Conservation (phyloP, 2,888 invertebrate genomes). For the Erannis defoliaria region DNA sequence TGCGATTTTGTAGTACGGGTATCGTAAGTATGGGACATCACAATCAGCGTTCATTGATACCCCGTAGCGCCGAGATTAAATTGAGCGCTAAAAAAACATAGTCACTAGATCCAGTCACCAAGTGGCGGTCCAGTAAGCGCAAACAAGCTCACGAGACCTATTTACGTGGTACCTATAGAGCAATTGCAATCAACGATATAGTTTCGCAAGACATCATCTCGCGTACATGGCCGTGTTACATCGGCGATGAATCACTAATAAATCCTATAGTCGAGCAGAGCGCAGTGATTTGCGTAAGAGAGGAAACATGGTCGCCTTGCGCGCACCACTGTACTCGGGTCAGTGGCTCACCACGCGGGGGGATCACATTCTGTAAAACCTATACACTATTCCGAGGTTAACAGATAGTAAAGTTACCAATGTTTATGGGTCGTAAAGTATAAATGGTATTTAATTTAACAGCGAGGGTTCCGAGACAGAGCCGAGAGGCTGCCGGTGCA, state of each 20-base stretch:
- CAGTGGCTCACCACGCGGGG: slow-evolving; percentile 32
- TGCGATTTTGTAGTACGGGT: slow-evolving; percentile 1
- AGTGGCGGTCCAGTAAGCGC: slow-evolving; percentile 26
- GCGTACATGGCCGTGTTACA: slow-evolving; percentile 47
- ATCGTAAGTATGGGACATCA: slow-evolving; percentile 5
- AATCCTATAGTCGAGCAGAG: slow-evolving; percentile 49
- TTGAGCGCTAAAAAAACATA: slow-evolving; percentile 24
- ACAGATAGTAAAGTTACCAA: slow-evolving; percentile 48
- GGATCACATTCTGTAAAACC: slow-evolving; percentile 29
- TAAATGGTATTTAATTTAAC: slow-evolving; percentile 43
- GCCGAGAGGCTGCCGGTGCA: slow-evolving; percentile 32
- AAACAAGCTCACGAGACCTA: slow-evolving; percentile 38
- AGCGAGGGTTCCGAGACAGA: slow-evolving; percentile 33
- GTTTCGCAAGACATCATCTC: slow-evolving; percentile 55
- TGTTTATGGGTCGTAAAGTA: slow-evolving; percentile 52
- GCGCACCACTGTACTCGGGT: slow-evolving; percentile 54
- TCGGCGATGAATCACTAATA: slow-evolving; percentile 53
- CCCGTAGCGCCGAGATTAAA: slow-evolving; percentile 13
- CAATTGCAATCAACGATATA: slow-evolving; percentile 51
- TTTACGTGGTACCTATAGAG: slow-evolving; percentile 41
- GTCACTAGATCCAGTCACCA: slow-evolving; percentile 23
- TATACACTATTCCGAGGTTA: slow-evolving; percentile 40
- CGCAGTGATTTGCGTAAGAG: slow-evolving; percentile 57
- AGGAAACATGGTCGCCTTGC: slow-evolving; percentile 60
- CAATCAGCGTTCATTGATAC: slow-evolving; percentile 21